Base-by-base conservation (phyloP, 2,113 vertebrate genomes). In the Rhabdornis inornatus region DNA sequence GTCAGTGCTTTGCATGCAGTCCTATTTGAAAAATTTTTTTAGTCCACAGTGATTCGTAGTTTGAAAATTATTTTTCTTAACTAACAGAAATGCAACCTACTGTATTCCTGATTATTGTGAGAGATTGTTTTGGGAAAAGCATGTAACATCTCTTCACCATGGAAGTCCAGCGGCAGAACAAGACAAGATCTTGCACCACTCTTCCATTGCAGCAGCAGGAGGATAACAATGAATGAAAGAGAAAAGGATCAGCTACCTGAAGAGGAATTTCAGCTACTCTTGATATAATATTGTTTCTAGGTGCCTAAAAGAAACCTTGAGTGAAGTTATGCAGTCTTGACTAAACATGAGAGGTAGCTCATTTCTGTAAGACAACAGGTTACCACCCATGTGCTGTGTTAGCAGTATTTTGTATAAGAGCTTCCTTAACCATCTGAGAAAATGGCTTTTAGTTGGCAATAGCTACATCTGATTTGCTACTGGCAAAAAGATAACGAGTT, bases 371-470 rank as follows among this genome's bases (percentile, higher is more conserved):
- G 45, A 89, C 14, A 84, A 81, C 37, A 66, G 55, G 60, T 56
- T 87, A 87, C 88, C 60, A 70, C 22, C 76, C 80, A 90, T 71
- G 19, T 87, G 50, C 75, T 68, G 2, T 66, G 52, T 64, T 90
- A 76, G 30, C n/a, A 25, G 68, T 80, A 65, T 69, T 68, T 83
- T 66, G 28, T 72, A 63, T 16, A 23, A 93, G 30, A 87, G 33
- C 30, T 85, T 90, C 75, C 70, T 84, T 68, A 80, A 61, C 63
- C 68, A 83, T 72, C 63, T 80, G 86, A 70, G 59, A 72, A 92
- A 95, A 95, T 5, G 37, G 57, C 6, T 95, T 92, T 80, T 72
- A 90, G 71, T 11, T 95, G 86, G 79, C 86, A 95, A 60, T 53
- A 42, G 86, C 57, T 35, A 56, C n/a, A 72, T 25, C 89, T 89